Conservation (phyloP, 1,140 invertebrate genomes). For the Orchestia grillus region DNA sequence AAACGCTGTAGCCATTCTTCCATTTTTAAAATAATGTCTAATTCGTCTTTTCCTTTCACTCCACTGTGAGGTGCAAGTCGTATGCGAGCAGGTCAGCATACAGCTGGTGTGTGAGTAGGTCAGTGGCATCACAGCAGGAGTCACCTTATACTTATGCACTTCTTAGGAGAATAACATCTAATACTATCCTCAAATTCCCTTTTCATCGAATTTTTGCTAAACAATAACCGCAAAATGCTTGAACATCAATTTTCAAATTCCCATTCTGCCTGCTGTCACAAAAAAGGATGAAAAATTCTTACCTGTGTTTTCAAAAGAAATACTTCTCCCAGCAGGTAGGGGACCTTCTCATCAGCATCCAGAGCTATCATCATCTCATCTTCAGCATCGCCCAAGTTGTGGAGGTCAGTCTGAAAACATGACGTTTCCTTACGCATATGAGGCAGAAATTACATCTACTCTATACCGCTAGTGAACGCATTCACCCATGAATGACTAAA, state of each 20-base stretch:
- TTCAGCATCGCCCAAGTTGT: conserved; percentile 92
- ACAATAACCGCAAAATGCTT: neutral
- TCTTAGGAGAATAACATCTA: too few species aligned
- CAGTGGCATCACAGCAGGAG: too few species aligned
- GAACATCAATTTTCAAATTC: neutral
- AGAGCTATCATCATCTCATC: conserved; percentile 87
- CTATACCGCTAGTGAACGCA: neutral
- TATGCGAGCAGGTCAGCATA: too few species aligned
- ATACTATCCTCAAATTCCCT: too few species aligned
- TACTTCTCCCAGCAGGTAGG: conserved; percentile 90
- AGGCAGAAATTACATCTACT: neutral
- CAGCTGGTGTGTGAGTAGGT: too few species aligned
- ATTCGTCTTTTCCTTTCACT: too few species aligned
- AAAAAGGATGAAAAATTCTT: neutral
- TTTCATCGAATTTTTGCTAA: neutral
- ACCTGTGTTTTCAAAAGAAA: conserved; percentile 86
- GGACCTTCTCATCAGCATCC: conserved; percentile 83
- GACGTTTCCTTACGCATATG: neutral
- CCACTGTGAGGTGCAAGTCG: too few species aligned
- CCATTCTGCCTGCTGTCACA: neutral
- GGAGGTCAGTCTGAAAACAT: conserved; percentile 72
- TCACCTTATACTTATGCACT: too few species aligned
- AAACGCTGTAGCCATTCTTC: too few species aligned
- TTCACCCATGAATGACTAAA: neutral
- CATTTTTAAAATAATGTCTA: too few species aligned